Evolutionary conservation across 2,888 invertebrate genomes (phyloP).

Genomic region (Bursaphelenchus okinawaensis): DNA sequence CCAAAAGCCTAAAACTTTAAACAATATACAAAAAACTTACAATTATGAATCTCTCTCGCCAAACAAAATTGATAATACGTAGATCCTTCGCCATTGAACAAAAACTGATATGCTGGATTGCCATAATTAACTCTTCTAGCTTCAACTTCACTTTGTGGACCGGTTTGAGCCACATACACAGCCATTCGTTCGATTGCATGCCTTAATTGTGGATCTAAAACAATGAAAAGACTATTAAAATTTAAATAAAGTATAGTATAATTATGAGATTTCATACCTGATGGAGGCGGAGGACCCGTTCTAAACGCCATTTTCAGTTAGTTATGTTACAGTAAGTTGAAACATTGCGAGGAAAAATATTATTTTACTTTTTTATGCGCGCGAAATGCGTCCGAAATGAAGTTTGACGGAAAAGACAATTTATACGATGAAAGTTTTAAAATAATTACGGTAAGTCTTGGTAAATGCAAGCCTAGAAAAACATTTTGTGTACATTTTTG

Average conservation of each 20-base stretch:
- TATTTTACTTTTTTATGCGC: too few relatives aligned
- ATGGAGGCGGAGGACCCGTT: background rate
- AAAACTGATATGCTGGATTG: slow-evolving; percentile 92
- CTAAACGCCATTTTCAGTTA: background rate
- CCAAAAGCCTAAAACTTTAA: background rate
- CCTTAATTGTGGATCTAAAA: slow-evolving; percentile 77
- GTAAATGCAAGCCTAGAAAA: too few relatives aligned
- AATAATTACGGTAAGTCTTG: too few relatives aligned
- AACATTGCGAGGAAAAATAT: too few relatives aligned
- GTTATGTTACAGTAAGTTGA: too few relatives aligned
- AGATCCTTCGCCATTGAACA: slow-evolving; percentile 90
- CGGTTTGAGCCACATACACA: slow-evolving; percentile 95
- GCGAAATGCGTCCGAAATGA: background rate
- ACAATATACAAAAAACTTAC: slow-evolving; percentile 11
- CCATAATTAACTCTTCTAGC: slow-evolving; percentile 96
- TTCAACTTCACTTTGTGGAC: slow-evolving; percentile 61
- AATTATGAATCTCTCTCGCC: slow-evolving; percentile 22
- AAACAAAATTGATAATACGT: slow-evolving; percentile 81
- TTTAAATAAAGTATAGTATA: background rate
- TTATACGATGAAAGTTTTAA: too few relatives aligned
- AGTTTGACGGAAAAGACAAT: too few relatives aligned
- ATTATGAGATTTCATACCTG: background rate
- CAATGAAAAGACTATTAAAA: background rate
- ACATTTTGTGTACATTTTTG: too few relatives aligned
- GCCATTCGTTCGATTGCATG: slow-evolving; percentile 98